These are phyloP conservation scores for Nasalis larvatus DNA, from an alignment of 2,113 vertebrate genomes.

Conservation along the genomic window DNA sequence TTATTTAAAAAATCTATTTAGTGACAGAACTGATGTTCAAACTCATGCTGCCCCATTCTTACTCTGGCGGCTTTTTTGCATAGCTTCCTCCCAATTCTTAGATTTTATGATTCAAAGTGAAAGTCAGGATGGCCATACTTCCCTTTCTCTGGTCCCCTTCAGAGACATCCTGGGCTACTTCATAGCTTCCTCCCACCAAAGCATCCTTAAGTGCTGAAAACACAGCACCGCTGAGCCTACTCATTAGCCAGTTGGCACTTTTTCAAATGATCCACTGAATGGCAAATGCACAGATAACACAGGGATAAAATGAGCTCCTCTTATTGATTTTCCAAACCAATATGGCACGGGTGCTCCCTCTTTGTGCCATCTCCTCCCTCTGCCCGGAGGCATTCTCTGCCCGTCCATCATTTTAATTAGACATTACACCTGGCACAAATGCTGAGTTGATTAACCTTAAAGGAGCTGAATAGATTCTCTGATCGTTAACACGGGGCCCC, in stretches of 20 bases:
- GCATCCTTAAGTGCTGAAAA: constrained; percentile 68
- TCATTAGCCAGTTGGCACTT: constrained; percentile 81
- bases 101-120: background rate
- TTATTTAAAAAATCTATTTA: background rate
- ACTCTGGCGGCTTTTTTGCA: background rate
- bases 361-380: constrained; percentile 85
- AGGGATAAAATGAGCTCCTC: constrained; percentile 87
- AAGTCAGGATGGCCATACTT: background rate
- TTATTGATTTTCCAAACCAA: constrained; percentile 91
- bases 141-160: background rate
- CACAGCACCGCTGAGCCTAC: constrained; percentile 47
- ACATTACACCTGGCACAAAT: constrained; percentile 90
- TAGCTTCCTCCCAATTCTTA: background rate
- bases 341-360: constrained; percentile 84
- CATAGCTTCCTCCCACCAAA: background rate
- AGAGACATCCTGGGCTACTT: background rate
- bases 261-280: constrained; percentile 84
- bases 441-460: constrained; percentile 90
- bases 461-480: constrained; percentile 85
- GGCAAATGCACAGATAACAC: constrained; percentile 83
- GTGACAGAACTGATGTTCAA: background rate
- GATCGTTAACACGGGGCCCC: constrained; percentile 85
- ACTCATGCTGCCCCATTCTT: background rate
- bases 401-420: constrained; percentile 90
- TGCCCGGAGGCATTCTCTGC: constrained; percentile 81